phyloP scores from a whole-genome alignment of 1,140 invertebrate species.

The Philopotamus ludificatus region DNA sequence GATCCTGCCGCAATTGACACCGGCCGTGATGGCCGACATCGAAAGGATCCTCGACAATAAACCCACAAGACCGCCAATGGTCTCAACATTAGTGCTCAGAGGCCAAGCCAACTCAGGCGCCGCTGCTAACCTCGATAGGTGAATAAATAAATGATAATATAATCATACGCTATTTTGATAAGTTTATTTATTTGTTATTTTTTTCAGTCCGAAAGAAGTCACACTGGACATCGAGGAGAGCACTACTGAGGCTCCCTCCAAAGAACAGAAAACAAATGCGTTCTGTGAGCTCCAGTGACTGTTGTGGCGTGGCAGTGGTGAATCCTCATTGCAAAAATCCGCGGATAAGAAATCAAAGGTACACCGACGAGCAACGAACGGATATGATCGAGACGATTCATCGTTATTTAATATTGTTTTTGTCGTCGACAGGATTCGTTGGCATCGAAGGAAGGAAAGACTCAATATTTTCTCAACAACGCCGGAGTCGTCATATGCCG shows the following conservation, averaged over 20 bases:
- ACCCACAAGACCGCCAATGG: conserved; percentile 82
- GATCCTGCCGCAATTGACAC: conserved; percentile 87
- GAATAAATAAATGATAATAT: conserved; percentile 33
- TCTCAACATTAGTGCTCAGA: conserved; percentile 84
- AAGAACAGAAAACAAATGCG: conserved; percentile 49
- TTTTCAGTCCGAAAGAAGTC: conserved; percentile 43
- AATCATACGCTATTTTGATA: background rate
- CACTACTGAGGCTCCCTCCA: conserved; percentile 49
- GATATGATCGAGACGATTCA: background rate
- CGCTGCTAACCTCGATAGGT: conserved; percentile 32
- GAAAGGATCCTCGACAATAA: conserved; percentile 92
- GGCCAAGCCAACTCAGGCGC: conserved; percentile 80
- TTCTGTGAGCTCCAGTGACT: conserved; percentile 43
- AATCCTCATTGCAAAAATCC: conserved; percentile 40
- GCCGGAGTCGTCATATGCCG: conserved; percentile 47
- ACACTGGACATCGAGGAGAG: conserved; percentile 51
- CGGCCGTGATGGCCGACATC: conserved; percentile 82
- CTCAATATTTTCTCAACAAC: conserved; percentile 41
- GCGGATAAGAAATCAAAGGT: conserved; percentile 40
- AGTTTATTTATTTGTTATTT: background rate
- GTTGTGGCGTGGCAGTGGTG: conserved; percentile 42
- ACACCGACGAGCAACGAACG: background rate
- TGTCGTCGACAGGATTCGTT: conserved; percentile 33
- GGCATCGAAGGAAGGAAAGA: conserved; percentile 36
- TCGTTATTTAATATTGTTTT: conserved; percentile 1